Base-by-base conservation (phyloP, 2,113 vertebrate species). In the Mionectes macconnelli region DNA sequence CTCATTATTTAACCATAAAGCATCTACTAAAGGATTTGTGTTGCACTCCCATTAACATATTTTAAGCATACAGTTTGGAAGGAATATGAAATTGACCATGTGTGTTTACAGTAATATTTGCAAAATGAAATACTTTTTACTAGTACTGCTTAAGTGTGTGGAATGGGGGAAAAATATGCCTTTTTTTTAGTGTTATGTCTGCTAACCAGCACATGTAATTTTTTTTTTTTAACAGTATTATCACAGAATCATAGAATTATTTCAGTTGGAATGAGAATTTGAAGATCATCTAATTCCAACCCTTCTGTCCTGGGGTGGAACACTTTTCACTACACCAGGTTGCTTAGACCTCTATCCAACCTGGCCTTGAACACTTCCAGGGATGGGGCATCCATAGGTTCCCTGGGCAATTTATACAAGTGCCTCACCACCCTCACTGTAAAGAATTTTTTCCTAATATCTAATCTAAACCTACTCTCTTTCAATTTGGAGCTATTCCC, bases 71-170 rank as follows among this genome's bases (percentile, higher is more conserved):
- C 5, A 42, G 18, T 84, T 97, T 93, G 76, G 72, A 93, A 94
- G 55, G n/a, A 91, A 89, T 87, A 84, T 64, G 45, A 89, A 89
- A 84, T 93, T 92, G 79, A 80, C 87, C 87, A 94, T 86, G 90
- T 96, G 83, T 95, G 79, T 94, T 93, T 95, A 74, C 63, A 84
- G 59, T 50, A 92, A 90, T 88, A 80, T 86, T 90, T 90, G 79
- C 79, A 92, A 91, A 91, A 83, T 88, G 3, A 96, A 97, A 86
- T 74, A 82, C 8, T 93, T 96, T 89, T 92, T 92, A 24, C 66
- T 82, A 24, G 33, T 82, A 60, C 23, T 80, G 57, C 16, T 81
- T 91, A 85, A 66, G 45, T 55, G 70, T 2, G 1, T 53, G 67
- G 37, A 95, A 92, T 84, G n/a, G 31, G 19, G 3, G 2, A 37